Percentiles rank a stretch among this genome's conserved stretches.
phyloP scores from a whole-genome alignment of 35 echinoderm and acorn worm genomes.

The Holothuria glaberrima region DNA sequence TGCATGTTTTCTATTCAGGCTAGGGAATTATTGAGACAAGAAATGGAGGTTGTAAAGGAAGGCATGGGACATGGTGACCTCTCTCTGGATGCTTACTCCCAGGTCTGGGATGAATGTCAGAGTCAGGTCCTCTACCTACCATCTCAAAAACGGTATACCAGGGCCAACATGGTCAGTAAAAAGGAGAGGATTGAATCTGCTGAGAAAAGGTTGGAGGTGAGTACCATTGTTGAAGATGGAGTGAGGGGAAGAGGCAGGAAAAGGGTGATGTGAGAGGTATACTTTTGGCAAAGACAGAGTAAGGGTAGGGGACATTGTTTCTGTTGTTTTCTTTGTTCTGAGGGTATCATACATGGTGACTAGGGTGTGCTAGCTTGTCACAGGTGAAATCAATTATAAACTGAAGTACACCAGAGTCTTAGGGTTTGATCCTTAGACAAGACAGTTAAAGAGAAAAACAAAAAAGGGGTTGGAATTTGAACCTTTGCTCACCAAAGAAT shows the following conservation, averaged over 20 bases:
- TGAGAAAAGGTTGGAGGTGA: constrained; percentile 96
- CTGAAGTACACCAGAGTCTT: too few relatives aligned
- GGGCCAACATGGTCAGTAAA: constrained; percentile 95
- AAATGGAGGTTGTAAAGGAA: constrained; percentile 87
- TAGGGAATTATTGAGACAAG: constrained; percentile 69
- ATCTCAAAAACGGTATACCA: constrained; percentile 86
- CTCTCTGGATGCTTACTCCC: constrained; percentile 79
- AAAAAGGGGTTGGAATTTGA: too few relatives aligned
- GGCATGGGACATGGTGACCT: constrained; percentile 95
- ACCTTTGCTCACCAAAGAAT: too few relatives aligned
- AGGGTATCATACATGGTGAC: too few relatives aligned
- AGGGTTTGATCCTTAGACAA: too few relatives aligned
- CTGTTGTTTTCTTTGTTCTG: too few relatives aligned
- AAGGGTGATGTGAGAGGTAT: background rate
- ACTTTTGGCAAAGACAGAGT: too few relatives aligned
- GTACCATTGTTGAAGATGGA: background rate
- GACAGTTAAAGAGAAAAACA: too few relatives aligned
- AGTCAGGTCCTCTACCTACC: constrained; percentile 89
- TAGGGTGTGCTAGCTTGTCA: too few relatives aligned
- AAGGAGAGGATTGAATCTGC: constrained; percentile 92
- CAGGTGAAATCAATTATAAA: too few relatives aligned
- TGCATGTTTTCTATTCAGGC: constrained; percentile 59
- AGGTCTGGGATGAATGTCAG: constrained; percentile 98
- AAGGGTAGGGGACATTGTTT: too few relatives aligned
- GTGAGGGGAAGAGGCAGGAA: background rate